Evolutionary conservation across 2,113 vertebrate species (phyloP), one percentile per base, ranked within the genome.

Genomic region (Physeter macrocephalus): DNA sequence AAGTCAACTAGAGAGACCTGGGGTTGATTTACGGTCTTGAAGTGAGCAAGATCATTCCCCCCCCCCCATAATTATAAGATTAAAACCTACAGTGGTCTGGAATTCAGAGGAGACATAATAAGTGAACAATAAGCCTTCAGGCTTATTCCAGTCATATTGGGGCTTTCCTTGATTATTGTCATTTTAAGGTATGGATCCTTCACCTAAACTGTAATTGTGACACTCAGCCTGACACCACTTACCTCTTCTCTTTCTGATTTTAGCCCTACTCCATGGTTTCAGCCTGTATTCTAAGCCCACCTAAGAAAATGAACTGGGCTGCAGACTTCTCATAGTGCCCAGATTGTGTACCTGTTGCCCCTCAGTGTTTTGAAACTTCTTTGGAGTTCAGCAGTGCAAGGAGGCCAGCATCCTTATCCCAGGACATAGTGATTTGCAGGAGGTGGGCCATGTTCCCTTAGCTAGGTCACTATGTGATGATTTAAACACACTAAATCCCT

Each of bases 81-180:
- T 95, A 39, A 97, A 96, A 88, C 31, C 69, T 41, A 84, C 39
- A 91, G 54, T 71, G 72, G 27, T 88, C 80, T 97, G 82, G 57
- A 92, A 97, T 94, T 94, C 57, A 95, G 81, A 64, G 64, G 66
- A 82, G 34, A n/a, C 14, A 14, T 41, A 34, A 8, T 52, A 80
- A 75, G 31, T 80, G 8, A 91, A 78, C 41, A 52, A 77, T 77
- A 52, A 77, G 74, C 29, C 74, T 31, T 34, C n/a, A 74, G 11
- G 17, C 39, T 92, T 80, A n/a, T 31, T 69, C 49, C 84, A 54
- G 41, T 62, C 41, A 1, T 34, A 21, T 29, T 29, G 46, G 27
- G 27, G 20, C 23, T 75, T 93, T 49, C 41, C 64, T 84, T 92
- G 41, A 66, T 69, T 84, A 21, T 78, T 66, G 64, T 95, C 27